Conservation (phyloP, 1,140 invertebrate species). For the Drosophila pachea region DNA sequence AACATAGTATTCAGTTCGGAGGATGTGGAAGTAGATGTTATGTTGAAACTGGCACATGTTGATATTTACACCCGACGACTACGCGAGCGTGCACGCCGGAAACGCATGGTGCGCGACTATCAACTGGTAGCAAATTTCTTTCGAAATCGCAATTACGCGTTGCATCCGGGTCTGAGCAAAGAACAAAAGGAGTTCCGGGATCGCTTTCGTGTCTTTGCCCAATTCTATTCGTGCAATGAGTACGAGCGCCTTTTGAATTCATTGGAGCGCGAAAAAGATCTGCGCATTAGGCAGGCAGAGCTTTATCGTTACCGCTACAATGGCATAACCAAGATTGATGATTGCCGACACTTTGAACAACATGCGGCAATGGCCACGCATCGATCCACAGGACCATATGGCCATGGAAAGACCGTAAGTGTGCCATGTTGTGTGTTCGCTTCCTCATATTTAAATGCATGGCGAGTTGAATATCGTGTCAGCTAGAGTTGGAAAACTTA, state of each 20-base stretch:
- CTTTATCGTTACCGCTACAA: slow-evolving; percentile 89
- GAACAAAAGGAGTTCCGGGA: slow-evolving; percentile 86
- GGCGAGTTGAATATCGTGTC: slow-evolving; percentile 76
- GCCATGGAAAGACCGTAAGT: slow-evolving; percentile 79
- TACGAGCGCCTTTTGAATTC: slow-evolving; percentile 88
- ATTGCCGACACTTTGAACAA: slow-evolving; percentile 91
- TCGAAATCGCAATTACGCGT: slow-evolving; percentile 78
- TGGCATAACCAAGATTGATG: slow-evolving; percentile 88
- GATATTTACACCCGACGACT: slow-evolving; percentile 93
- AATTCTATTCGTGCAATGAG: slow-evolving; percentile 91
- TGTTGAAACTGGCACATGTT: slow-evolving; percentile 83
- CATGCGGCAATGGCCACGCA: slow-evolving; percentile 81
- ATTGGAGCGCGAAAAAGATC: slow-evolving; percentile 89
- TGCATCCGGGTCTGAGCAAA: slow-evolving; percentile 76
- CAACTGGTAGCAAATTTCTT: slow-evolving; percentile 91
- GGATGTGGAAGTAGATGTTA: slow-evolving; percentile 93
- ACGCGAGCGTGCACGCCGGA: slow-evolving; percentile 90
- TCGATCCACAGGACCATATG: slow-evolving; percentile 71
- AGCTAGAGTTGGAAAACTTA: slow-evolving; percentile 41
- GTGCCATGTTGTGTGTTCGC: slow-evolving; percentile 31
- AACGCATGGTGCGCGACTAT: slow-evolving; percentile 92
- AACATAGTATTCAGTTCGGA: slow-evolving; percentile 88
- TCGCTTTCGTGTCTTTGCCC: slow-evolving; percentile 89
- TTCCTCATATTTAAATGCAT: slow-evolving; percentile 55
- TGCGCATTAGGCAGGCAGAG: slow-evolving; percentile 89